phyloP scores from a whole-genome alignment of 2,113 vertebrate genomes.

The Phaethon lepturus region DNA sequence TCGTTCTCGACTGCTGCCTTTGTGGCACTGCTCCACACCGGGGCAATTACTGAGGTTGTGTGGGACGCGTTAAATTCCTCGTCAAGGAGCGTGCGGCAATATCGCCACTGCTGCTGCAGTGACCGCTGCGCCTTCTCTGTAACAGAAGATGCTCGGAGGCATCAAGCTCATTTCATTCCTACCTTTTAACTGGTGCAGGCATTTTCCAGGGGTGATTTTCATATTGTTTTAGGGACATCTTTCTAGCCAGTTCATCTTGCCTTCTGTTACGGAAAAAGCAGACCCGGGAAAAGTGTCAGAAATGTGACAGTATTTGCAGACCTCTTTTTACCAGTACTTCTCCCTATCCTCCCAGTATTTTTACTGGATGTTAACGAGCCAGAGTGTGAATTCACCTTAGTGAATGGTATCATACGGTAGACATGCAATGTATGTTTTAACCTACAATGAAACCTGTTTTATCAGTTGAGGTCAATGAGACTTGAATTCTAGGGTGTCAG shows the following conservation, averaged over 20 bases:
- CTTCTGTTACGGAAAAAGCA: not conserved
- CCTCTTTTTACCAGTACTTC: not conserved
- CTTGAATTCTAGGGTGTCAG: not conserved
- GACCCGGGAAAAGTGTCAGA: not conserved
- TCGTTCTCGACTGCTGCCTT: not conserved
- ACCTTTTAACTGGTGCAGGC: conserved; percentile 6
- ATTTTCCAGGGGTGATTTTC: not conserved
- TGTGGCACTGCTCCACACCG: not conserved
- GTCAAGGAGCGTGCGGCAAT: accelerated
- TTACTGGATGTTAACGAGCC: not conserved
- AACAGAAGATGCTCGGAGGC: not conserved
- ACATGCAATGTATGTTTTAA: not conserved
- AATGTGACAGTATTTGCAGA: conserved; percentile 2
- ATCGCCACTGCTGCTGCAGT: not conserved
- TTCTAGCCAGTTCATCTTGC: not conserved
- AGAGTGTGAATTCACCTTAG: not conserved
- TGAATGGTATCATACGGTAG: not conserved
- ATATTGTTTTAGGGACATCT: not conserved
- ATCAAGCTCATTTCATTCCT: not conserved
- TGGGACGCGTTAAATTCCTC: not conserved
- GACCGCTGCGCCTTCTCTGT: not conserved
- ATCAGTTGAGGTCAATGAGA: not conserved
- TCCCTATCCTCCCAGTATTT: not conserved
- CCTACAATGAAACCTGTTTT: not conserved
- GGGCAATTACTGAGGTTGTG: not conserved